These are phyloP conservation scores for Dynastes hyllus DNA, from an alignment of 2,888 invertebrate genomes.

Conservation along the genomic window DNA sequence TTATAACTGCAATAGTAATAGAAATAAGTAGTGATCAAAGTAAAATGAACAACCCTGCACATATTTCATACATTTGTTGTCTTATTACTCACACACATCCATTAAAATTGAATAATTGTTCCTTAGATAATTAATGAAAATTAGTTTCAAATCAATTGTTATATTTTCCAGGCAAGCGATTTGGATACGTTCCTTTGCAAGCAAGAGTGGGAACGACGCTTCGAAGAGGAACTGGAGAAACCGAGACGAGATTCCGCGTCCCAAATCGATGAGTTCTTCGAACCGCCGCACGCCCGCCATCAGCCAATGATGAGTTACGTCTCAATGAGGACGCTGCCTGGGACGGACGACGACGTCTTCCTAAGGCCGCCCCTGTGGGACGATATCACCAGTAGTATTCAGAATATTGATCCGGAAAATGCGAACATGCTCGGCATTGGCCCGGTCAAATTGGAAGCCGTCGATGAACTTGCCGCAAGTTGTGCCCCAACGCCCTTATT, in stretches of 20 bases:
- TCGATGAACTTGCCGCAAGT: slow-evolving; percentile 73
- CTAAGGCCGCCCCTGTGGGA: slow-evolving; percentile 93
- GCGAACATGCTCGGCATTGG: slow-evolving; percentile 88
- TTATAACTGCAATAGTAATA: too few relatives aligned
- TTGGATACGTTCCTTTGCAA: slow-evolving; percentile 86
- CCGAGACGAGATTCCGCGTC: slow-evolving; percentile 76
- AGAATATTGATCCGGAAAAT: slow-evolving; percentile 92
- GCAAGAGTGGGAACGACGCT: slow-evolving; percentile 81
- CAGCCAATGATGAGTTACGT: slow-evolving; percentile 73
- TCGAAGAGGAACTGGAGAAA: slow-evolving; percentile 76
- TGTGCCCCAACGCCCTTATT: slow-evolving; percentile 78
- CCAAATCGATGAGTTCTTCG: slow-evolving; percentile 81
- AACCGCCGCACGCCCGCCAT: slow-evolving; percentile 68
- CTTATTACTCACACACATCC: too few relatives aligned
- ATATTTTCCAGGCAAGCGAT: slow-evolving; percentile 80
- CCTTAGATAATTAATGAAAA: neutral
- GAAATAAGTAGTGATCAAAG: too few relatives aligned
- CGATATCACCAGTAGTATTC: slow-evolving; percentile 92
- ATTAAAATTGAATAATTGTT: neutral
- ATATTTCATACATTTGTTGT: too few relatives aligned
- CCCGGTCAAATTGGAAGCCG: slow-evolving; percentile 87
- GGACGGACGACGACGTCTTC: slow-evolving; percentile 87
- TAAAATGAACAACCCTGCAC: too few relatives aligned
- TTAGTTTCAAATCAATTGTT: neutral
- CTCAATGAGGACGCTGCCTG: slow-evolving; percentile 73